These are phyloP conservation scores for Chironomus striatipennis DNA, from an alignment of 1,140 invertebrate genomes.

Conservation along the genomic window DNA sequence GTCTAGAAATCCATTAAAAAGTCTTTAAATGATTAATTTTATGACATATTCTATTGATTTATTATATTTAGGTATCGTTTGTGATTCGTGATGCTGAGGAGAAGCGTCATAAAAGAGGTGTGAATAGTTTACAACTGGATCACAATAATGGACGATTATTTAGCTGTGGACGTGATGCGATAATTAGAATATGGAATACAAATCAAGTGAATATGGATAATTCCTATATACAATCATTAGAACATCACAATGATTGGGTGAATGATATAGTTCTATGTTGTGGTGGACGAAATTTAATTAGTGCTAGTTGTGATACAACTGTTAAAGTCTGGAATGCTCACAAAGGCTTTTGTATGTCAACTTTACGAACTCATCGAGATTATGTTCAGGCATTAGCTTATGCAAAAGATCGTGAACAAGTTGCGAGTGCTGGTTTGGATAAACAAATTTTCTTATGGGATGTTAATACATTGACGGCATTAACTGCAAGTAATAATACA, in stretches of 20 bases:
- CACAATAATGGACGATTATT: conserved; percentile 77
- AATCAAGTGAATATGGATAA: conserved; percentile 46
- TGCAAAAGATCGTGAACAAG: conserved; percentile 94
- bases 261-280: conserved; percentile 98
- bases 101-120: conserved; percentile 84
- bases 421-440: conserved; percentile 95
- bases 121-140: conserved; percentile 94
- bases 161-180: conserved; percentile 93
- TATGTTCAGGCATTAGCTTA: conserved; percentile 98
- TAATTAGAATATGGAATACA: conserved; percentile 94
- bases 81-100: conserved; percentile 96
- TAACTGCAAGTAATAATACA: conserved; percentile 97
- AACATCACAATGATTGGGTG: conserved; percentile 99
- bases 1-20: background rate
- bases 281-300: conserved; percentile 93
- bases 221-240: conserved; percentile 85
- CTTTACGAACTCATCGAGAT: conserved; percentile 94
- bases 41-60: conserved; percentile 26
- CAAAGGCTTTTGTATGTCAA: conserved; percentile 99
- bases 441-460: conserved; percentile 98
- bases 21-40: conserved; percentile 12
- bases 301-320: conserved; percentile 97
- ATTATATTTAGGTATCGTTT: conserved; percentile 79
- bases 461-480: conserved; percentile 93
- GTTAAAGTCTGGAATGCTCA: conserved; percentile 99